Percentiles rank a stretch among this genome's conserved stretches.
These are phyloP conservation scores for Caracal caracal DNA, from an alignment of 2,113 vertebrate genomes.

Conservation along the genomic window DNA sequence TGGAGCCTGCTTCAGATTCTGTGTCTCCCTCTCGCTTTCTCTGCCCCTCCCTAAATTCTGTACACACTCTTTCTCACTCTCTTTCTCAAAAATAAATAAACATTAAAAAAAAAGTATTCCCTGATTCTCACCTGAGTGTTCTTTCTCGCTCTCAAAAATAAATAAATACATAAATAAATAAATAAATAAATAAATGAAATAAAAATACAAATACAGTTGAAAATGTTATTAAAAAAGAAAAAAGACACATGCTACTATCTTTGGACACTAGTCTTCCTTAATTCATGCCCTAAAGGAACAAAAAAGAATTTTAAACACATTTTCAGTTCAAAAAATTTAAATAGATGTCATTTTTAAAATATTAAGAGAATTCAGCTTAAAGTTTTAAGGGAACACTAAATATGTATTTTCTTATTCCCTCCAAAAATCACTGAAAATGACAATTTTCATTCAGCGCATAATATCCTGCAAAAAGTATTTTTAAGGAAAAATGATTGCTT, in stretches of 20 bases:
- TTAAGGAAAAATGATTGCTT: background rate
- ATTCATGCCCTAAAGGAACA: background rate
- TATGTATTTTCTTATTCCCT: background rate
- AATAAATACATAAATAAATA: too few species aligned
- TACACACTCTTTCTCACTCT: too few species aligned
- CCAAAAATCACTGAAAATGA: background rate
- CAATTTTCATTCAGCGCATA: background rate
- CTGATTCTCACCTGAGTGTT: too few species aligned
- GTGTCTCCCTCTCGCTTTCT: too few species aligned
- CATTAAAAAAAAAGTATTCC: too few species aligned
- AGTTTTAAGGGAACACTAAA: background rate
- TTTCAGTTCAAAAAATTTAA: background rate
- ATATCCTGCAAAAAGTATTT: background rate
- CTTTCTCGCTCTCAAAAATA: too few species aligned
- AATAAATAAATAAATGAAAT: too few species aligned
- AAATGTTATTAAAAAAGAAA: too few species aligned
- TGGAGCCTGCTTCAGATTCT: too few species aligned
- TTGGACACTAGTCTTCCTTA: background rate
- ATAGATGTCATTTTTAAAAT: background rate
- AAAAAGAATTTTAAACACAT: background rate
- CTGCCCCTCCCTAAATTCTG: too few species aligned
- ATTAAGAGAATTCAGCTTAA: background rate
- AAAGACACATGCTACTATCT: background rate
- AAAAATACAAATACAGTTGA: too few species aligned
- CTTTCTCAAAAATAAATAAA: too few species aligned